Percentiles rank a stretch among this genome's conserved stretches.
Conservation (phyloP, 2,888 invertebrate species). For the Choristoneura rosaceana region DNA sequence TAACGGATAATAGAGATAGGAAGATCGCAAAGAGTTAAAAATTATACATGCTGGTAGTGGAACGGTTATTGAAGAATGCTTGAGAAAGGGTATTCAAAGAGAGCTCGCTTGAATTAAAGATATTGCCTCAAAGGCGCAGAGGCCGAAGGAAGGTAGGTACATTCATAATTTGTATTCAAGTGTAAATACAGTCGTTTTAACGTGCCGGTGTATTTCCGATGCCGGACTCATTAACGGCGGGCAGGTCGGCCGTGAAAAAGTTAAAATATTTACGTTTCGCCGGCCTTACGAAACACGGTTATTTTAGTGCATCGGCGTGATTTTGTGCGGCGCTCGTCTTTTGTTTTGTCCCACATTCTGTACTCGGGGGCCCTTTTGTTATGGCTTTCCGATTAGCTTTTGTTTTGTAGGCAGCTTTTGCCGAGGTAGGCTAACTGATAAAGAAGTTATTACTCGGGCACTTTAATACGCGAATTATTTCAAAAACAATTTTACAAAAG, state of each 20-base stretch:
- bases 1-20: neutral
- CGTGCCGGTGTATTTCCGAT: slow-evolving; percentile 42
- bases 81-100: neutral
- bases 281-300: slow-evolving; percentile 53
- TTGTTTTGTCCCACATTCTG: slow-evolving; percentile 17
- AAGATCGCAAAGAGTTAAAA: too few relatives aligned
- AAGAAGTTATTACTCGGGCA: too few relatives aligned
- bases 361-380: neutral
- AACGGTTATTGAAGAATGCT: neutral
- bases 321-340: slow-evolving; percentile 23
- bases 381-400: neutral
- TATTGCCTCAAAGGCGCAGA: neutral
- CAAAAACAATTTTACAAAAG: too few relatives aligned
- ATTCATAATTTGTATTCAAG: slow-evolving; percentile 43
- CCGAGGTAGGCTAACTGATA: too few relatives aligned
- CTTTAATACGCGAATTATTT: too few relatives aligned
- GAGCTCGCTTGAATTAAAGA: slow-evolving; percentile 26
- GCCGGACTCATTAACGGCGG: slow-evolving; percentile 45
- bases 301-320: slow-evolving; percentile 46
- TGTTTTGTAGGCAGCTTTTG: neutral
- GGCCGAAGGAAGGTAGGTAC: neutral
- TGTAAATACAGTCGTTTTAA: slow-evolving; percentile 43
- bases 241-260: slow-evolving; percentile 57
- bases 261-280: slow-evolving; percentile 66
- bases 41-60: neutral